These are phyloP conservation scores for Progne subis DNA, from an alignment of 2,113 vertebrate genomes.

Conservation along the genomic window DNA sequence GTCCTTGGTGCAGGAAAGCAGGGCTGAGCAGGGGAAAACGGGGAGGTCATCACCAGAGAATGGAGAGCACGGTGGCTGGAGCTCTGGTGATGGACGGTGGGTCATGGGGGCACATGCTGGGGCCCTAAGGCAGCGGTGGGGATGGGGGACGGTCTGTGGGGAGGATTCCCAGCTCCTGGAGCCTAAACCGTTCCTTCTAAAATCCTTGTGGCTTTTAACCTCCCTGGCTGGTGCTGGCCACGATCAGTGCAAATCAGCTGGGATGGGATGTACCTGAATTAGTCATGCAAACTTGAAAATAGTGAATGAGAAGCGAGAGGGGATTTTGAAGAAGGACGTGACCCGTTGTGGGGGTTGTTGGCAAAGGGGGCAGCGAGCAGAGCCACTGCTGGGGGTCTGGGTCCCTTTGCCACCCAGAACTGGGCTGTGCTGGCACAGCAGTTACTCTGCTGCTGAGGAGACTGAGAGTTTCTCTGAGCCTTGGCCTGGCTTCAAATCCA, in stretches of 20 bases:
- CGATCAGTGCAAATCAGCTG: not conserved
- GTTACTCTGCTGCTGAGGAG: conserved; percentile 23
- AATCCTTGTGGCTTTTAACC: not conserved
- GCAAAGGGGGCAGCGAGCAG: not conserved
- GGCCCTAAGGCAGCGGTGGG: rapidly evolving
- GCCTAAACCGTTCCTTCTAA: not conserved
- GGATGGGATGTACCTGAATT: not conserved
- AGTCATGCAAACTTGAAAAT: not conserved
- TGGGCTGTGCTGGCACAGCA: not conserved
- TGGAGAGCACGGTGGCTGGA: rapidly evolving
- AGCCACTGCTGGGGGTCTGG: not conserved
- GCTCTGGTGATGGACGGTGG: not conserved
- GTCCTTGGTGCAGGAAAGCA: not conserved
- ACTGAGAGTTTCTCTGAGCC: not conserved
- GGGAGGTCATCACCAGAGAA: not conserved
- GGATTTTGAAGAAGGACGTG: not conserved
- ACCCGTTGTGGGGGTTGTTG: not conserved
- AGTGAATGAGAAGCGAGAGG: not conserved
- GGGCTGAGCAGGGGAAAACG: not conserved
- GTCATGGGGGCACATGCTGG: not conserved
- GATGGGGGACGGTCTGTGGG: not conserved
- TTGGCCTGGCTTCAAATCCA: conserved; percentile 16
- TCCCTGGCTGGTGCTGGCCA: not conserved
- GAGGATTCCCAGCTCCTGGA: not conserved
- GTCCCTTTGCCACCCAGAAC: not conserved